Evolutionary conservation across 2,888 invertebrate species (phyloP), one percentile per base, ranked within the genome.

Genomic region (Heliconius erato): DNA sequence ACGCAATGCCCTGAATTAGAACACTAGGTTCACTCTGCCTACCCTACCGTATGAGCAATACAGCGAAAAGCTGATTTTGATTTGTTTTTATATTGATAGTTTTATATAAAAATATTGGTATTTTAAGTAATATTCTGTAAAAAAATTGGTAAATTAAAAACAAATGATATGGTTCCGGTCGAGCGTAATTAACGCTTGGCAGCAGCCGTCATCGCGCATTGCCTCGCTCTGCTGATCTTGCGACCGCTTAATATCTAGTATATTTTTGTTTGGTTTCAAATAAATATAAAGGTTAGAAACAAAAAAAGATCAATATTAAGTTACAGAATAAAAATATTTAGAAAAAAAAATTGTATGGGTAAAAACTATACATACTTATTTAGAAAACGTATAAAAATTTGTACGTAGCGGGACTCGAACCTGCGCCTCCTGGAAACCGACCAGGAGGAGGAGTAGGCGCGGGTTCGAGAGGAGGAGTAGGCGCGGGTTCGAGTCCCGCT

Each of bases 121-220:
- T 54, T 54, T 49, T 12, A 28, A 19, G 79, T 26, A 71, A 72
- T 32, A 44, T 63, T 44, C 72, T 79, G 63, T 19, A 40, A 74
- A 72, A n/a, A 80, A 74, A 40, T n/a, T 68, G 19, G 80, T 49
- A 63, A 77, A 74, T 79, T 74, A 69, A 78, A 78, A 79, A 68
- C 59, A 68, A 68, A 84, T 85, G 79, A 79, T 79, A 84, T 86
- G 83, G 80, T 82, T 84, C 87, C 91, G 88, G 86, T 90, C 89
- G 87, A 87, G 91, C 91, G 94, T 93, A 91, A 94, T 92, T 94
- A 95, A 94, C 90, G 88, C 85, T 86, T 84, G 89, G 85, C 88
- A 93, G 90, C 94, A 93, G 91, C 91, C 90, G 94, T 95, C 95
- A 92, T 87, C 89, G 90, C 91, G 90, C 89, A 91, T 94, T 90